Percentiles rank a stretch among this genome's conserved stretches.
phyloP scores from a whole-genome alignment of 2,113 vertebrate species.

The Albula goreensis region DNA sequence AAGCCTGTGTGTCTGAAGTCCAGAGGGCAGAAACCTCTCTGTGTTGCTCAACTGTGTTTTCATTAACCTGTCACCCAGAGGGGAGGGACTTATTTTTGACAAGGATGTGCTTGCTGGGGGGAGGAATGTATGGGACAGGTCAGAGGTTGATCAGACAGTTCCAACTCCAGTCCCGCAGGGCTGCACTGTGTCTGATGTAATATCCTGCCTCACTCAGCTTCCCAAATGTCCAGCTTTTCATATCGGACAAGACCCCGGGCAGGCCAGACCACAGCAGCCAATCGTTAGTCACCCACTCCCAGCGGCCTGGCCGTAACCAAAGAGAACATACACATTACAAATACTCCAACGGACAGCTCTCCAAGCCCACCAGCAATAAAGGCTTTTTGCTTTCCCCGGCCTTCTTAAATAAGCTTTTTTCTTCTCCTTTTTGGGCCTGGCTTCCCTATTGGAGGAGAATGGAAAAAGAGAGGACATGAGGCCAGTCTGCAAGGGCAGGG shows the following conservation, averaged over 20 bases:
- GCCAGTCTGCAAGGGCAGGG: background rate
- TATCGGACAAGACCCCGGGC: slow-evolving; percentile 10
- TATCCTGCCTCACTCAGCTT: slow-evolving; percentile 12
- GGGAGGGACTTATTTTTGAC: background rate
- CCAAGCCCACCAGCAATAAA: background rate
- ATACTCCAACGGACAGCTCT: slow-evolving; percentile 30
- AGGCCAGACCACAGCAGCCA: background rate
- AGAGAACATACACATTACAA: slow-evolving; percentile 14
- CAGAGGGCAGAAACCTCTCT: background rate
- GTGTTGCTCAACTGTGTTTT: background rate
- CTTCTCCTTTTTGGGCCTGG: background rate
- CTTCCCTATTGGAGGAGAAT: background rate
- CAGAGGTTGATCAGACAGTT: background rate
- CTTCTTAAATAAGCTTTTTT: background rate
- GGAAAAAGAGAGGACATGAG: background rate
- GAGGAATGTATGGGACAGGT: background rate
- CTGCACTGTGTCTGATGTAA: slow-evolving; percentile 2
- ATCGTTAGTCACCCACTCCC: slow-evolving; percentile 9
- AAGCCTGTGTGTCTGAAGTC: background rate
- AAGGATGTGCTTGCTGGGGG: too few species aligned
- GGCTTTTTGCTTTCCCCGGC: background rate
- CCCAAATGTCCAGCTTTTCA: slow-evolving; percentile 29
- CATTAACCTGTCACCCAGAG: background rate
- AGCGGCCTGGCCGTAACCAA: slow-evolving; percentile 12
- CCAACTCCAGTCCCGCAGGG: background rate